Evolutionary conservation across 2,888 invertebrate genomes (phyloP).

Genomic region (Entomobrya proxima): DNA sequence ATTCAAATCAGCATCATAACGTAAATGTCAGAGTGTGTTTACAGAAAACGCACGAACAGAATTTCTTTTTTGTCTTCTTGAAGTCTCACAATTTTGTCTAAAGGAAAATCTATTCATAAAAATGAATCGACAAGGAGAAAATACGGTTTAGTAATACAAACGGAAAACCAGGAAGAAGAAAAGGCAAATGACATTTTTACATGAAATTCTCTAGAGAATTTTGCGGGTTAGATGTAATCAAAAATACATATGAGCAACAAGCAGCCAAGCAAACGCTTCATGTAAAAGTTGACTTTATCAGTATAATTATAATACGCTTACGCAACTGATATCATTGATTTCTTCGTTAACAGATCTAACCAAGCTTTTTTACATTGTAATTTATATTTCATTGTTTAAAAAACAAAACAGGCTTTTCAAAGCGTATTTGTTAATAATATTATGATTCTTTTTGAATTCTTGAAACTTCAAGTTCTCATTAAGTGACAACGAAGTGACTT

Average conservation of each 20-base stretch:
- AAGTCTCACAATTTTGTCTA: neutral
- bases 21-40: neutral
- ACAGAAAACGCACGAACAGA: too few species aligned
- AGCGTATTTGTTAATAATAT: too few species aligned
- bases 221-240: slow-evolving; percentile 32
- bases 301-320: too few species aligned
- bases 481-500: too few species aligned
- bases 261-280: neutral
- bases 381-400: too few species aligned
- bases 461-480: too few species aligned
- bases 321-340: too few species aligned
- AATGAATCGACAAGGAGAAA: slow-evolving; percentile 20
- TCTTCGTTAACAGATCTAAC: too few species aligned
- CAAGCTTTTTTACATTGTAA: too few species aligned
- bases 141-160: neutral
- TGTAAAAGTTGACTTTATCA: neutral
- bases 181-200: slow-evolving; percentile 44
- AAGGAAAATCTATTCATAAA: neutral
- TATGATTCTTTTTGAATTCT: too few species aligned
- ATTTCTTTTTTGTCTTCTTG: neutral
- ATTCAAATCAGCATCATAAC: neutral
- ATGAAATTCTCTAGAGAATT: slow-evolving; percentile 48
- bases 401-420: too few species aligned
- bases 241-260: slow-evolving; percentile 35
- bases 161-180: neutral